phyloP scores from a whole-genome alignment of 2,113 vertebrate genomes.

The Nymphicus hollandicus region DNA sequence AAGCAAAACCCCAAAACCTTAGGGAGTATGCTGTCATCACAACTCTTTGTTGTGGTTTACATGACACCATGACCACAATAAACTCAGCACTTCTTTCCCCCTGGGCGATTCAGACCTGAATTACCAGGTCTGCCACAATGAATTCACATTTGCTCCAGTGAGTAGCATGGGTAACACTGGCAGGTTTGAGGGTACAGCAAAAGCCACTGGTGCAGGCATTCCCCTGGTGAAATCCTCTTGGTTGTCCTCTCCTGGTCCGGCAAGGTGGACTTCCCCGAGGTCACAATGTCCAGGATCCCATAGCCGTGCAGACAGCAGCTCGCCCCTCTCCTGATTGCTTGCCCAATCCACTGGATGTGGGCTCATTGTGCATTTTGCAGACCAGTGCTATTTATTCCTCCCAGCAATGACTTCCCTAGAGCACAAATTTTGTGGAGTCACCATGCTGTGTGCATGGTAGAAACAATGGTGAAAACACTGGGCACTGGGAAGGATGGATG shows the following conservation, averaged over 20 bases:
- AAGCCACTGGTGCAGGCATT: not conserved
- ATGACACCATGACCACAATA: rapidly evolving
- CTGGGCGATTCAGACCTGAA: not conserved
- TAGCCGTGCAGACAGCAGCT: not conserved
- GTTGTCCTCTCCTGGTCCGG: not conserved
- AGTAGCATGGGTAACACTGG: rapidly evolving
- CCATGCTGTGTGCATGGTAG: rapidly evolving
- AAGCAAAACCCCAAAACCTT: not conserved
- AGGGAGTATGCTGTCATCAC: not conserved
- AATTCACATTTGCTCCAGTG: rapidly evolving
- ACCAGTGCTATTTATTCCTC: not conserved
- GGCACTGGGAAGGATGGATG: not conserved
- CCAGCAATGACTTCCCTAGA: not conserved
- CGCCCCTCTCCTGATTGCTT: rapidly evolving
- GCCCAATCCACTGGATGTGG: not conserved
- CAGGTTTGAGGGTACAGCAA: not conserved
- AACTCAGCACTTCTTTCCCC: not conserved
- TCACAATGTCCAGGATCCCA: rapidly evolving
- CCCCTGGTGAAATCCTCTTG: not conserved
- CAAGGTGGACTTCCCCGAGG: not conserved
- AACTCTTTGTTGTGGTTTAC: not conserved
- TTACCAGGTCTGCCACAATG: not conserved
- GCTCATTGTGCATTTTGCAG: rapidly evolving
- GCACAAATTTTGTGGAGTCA: not conserved
- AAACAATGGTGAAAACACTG: not conserved